Percentiles rank a stretch among this genome's conserved stretches.
These are phyloP conservation scores for Fragum sueziense DNA, from an alignment of 2,888 invertebrate species.

Conservation along the genomic window DNA sequence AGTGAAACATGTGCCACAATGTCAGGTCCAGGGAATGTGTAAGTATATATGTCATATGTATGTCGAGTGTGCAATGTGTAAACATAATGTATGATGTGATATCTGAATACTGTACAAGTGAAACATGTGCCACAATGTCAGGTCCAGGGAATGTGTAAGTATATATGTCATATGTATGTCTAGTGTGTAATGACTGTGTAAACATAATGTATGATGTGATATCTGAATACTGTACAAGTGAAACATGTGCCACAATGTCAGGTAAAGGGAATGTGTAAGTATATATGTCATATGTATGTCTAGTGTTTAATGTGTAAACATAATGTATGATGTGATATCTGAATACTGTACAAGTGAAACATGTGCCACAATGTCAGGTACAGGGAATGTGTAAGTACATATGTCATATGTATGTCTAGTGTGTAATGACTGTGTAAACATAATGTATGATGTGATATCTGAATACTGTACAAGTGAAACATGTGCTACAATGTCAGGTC, in stretches of 20 bases:
- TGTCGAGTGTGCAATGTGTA: too few species aligned
- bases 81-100: conserved; percentile 99
- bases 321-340: conserved; percentile 98
- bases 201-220: conserved; percentile 99
- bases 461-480: conserved; percentile 98
- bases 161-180: too few species aligned
- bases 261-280: conserved; percentile 95
- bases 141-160: conserved; percentile 95
- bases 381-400: conserved; percentile 92
- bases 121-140: conserved; percentile 95
- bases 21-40: conserved; percentile 97
- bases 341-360: conserved; percentile 98
- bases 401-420: too few species aligned
- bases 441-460: conserved; percentile 98
- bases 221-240: conserved; percentile 99
- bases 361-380: conserved; percentile 96
- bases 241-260: conserved; percentile 95
- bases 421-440: conserved; percentile 99
- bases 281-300: too few species aligned
- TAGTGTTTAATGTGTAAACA: conserved; percentile 99
- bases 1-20: conserved; percentile 94
- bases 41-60: too few species aligned
- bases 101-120: conserved; percentile 99
- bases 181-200: conserved; percentile 99
- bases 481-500: conserved; percentile 96